A percentile compares a stretch with the other conserved stretches of the same genome.
phyloP scores from a whole-genome alignment of 2,797 vertebrate genomes.

The Microctenopoma steveboyesi region DNA sequence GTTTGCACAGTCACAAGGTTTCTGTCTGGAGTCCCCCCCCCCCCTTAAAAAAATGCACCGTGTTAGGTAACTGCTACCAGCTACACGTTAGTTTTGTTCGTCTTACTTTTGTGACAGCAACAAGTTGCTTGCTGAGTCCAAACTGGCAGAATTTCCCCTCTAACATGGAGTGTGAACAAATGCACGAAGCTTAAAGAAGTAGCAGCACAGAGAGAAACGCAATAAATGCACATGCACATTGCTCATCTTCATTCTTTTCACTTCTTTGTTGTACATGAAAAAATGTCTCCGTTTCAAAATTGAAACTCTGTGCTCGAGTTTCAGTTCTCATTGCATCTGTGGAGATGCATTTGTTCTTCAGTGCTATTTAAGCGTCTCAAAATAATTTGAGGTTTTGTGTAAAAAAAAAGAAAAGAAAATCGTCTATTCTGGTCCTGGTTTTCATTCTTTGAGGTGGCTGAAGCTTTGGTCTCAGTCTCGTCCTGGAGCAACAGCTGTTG shows the following conservation, averaged over 20 bases:
- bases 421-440: conserved; percentile 48
- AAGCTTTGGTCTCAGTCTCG: conserved; percentile 56
- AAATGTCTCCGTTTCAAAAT: too few species aligned
- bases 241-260: too few species aligned
- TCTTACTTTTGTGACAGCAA: too few species aligned
- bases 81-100: too few species aligned
- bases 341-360: background rate
- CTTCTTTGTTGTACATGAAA: too few species aligned
- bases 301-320: too few species aligned
- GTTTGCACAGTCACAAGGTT: background rate
- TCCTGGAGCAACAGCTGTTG: conserved; percentile 74
- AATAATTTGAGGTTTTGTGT: conserved; percentile 4
- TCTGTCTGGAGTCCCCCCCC: background rate
- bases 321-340: background rate
- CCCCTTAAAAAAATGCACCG: background rate
- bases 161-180: too few species aligned
- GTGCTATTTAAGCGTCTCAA: background rate
- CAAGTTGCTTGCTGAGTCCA: too few species aligned
- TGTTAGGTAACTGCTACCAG: background rate
- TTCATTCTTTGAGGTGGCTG: conserved; percentile 52
- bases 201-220: too few species aligned
- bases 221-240: too few species aligned
- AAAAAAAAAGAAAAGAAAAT: conserved; percentile 9
- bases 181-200: too few species aligned
- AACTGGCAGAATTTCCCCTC: too few species aligned